These are phyloP conservation scores for Ochropacha duplaris DNA, from an alignment of 2,888 invertebrate genomes.

Conservation along the genomic window DNA sequence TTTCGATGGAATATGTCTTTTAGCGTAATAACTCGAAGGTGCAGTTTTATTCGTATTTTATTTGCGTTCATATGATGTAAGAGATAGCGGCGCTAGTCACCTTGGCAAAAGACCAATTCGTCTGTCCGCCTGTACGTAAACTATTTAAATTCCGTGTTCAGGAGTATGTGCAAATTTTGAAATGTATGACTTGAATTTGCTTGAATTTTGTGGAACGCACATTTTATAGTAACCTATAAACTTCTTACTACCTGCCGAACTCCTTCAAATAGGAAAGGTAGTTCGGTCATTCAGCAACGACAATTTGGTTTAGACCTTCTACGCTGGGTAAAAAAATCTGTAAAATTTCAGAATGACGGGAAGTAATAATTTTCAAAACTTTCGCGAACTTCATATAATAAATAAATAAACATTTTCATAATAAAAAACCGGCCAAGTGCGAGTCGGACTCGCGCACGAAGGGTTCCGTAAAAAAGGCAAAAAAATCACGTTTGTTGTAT, in stretches of 20 bases:
- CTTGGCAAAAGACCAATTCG: constrained; percentile 57
- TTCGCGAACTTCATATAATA: no score
- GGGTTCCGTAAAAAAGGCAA: no score
- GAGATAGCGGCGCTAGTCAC: constrained; percentile 37
- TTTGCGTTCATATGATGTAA: constrained; percentile 33
- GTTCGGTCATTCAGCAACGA: no score
- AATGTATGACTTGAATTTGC: constrained; percentile 11
- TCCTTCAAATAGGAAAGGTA: no score
- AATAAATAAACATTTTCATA: no score
- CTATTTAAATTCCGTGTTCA: constrained; percentile 41
- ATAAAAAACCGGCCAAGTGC: no score
- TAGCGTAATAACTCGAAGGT: constrained; percentile 13
- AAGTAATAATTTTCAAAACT: neutral
- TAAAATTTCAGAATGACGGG: neutral
- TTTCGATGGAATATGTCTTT: constrained; percentile 5
- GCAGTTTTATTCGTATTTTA: constrained; percentile 16
- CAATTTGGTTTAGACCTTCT: no score
- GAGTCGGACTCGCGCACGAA: no score
- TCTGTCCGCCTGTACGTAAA: constrained; percentile 40
- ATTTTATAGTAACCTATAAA: no score
- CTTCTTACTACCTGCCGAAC: no score
- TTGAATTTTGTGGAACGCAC: no score
- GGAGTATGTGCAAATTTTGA: constrained; percentile 39
- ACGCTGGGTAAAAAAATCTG: neutral
- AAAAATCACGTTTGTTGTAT: no score